phyloP scores from a whole-genome alignment of 2,888 invertebrate genomes.

The Rotaria macrura region DNA sequence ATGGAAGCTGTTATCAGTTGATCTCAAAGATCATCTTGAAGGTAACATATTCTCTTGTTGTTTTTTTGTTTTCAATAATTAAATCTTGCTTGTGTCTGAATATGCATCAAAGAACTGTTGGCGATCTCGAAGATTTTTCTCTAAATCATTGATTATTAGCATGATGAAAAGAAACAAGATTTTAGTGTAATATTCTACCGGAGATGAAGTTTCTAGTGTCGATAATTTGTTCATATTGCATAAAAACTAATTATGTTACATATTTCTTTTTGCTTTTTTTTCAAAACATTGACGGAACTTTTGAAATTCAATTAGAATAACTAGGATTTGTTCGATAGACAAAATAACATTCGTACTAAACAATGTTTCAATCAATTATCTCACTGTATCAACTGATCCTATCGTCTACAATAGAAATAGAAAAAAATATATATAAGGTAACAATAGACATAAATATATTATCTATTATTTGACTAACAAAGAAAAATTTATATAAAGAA shows the following conservation, averaged over 20 bases:
- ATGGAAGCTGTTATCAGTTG: constrained; percentile 88
- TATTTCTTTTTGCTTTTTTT: neutral
- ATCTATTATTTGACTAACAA: neutral
- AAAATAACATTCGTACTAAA: no score
- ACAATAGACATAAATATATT: neutral
- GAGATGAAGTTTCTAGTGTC: neutral
- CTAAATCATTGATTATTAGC: neutral
- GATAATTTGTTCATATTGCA: neutral
- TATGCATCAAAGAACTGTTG: no score
- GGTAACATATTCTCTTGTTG: no score
- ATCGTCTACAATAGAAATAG: no score
- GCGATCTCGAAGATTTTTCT: no score
- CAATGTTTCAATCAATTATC: no score
- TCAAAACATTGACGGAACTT: neutral
- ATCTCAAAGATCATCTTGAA: constrained; percentile 84
- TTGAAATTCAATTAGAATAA: neutral
- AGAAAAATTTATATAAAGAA: neutral
- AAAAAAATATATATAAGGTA: no score
- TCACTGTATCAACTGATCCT: no score
- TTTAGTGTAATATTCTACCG: neutral
- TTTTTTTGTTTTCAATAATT: no score
- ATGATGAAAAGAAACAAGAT: neutral
- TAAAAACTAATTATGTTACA: neutral
- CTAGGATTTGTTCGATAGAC: no score
- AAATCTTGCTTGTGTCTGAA: no score